These are phyloP conservation scores for Channallabes apus DNA, from an alignment of 2,797 vertebrate species.

Conservation along the genomic window DNA sequence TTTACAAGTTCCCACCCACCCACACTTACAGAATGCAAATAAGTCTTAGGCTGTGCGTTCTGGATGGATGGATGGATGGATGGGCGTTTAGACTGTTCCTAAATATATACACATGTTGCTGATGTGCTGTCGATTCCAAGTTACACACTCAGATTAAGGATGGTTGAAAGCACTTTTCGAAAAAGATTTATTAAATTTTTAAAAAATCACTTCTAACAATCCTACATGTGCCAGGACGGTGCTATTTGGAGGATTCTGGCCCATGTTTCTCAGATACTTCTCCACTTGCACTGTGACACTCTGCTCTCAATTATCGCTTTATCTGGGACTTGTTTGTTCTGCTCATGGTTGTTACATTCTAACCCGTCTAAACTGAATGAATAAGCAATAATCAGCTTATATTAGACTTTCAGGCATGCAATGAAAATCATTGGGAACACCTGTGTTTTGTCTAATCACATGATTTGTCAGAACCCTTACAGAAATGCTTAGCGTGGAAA, in stretches of 20 bases:
- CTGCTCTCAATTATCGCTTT: neutral
- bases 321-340: neutral
- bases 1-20: neutral
- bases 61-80: neutral
- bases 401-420: neutral
- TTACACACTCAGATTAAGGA: neutral
- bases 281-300: neutral
- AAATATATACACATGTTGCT: neutral
- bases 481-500: neutral
- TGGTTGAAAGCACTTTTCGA: neutral
- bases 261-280: neutral
- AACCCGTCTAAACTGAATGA: neutral
- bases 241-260: neutral
- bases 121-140: neutral
- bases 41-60: neutral
- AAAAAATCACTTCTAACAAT: neutral
- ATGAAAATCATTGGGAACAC: neutral
- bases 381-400: neutral
- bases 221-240: neutral
- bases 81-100: neutral
- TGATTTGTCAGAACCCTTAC: neutral
- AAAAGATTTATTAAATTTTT: neutral
- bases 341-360: neutral
- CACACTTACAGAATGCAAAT: neutral
- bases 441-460: constrained; percentile 5